Evolutionary conservation across 1,140 invertebrate genomes (phyloP).

Genomic region (Drosophila pallidifrons): DNA sequence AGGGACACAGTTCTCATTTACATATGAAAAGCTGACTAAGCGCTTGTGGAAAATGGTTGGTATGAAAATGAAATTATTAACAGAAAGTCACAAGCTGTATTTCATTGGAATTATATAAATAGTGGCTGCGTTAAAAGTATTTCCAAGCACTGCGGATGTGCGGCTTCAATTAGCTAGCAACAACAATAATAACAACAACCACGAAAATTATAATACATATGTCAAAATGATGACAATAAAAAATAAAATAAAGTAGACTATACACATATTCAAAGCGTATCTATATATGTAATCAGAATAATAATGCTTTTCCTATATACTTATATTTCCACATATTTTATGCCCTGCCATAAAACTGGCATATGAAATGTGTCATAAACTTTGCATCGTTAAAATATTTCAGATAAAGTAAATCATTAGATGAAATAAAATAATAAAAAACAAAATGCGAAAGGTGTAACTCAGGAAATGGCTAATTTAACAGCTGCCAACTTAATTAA

Average conservation of each 20-base stretch:
- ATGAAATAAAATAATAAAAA: not conserved
- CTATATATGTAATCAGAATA: conserved; percentile 15
- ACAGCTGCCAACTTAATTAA: not conserved
- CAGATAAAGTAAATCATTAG: not conserved
- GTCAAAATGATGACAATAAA: conserved; percentile 55
- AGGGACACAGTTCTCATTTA: not conserved
- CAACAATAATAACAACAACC: not conserved
- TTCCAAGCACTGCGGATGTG: conserved; percentile 47
- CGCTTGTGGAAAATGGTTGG: not conserved
- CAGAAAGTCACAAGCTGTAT: conserved; percentile 33
- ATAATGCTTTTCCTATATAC: conserved; percentile 35
- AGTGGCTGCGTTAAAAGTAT: conserved; percentile 20
- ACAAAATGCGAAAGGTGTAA: not conserved
- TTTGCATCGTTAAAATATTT: conserved; percentile 7
- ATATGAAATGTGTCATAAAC: conserved; percentile 26
- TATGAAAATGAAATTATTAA: conserved; percentile 3
- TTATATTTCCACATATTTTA: conserved; percentile 8
- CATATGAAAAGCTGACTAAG: conserved; percentile 23
- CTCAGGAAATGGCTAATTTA: not conserved
- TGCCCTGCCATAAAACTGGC: conserved; percentile 28
- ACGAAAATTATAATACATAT: conserved; percentile 54
- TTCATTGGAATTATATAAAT: conserved; percentile 37
- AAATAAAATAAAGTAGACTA: conserved; percentile 34
- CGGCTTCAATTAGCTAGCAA: conserved; percentile 42
- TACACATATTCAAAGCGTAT: conserved; percentile 19